A percentile compares a stretch with the other conserved stretches of the same genome.
These are phyloP conservation scores for Danio rerio DNA, from an alignment of 2,113 vertebrate genomes.

Conservation along the genomic window GRCz12tu NC_133180.1:20293001-20293500, in stretches of 20 bases:
- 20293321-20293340: slow-evolving; percentile 11
- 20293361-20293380: not conserved
- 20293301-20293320: not conserved
- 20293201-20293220: slow-evolving; percentile 37
- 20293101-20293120: too few relatives aligned
- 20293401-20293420: slow-evolving; percentile 13
- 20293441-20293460: slow-evolving; percentile 24
- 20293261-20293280: slow-evolving; percentile 21
- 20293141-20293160: not conserved
- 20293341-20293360: not conserved
- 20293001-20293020: too few relatives aligned
- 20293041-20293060: too few relatives aligned
- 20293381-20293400: slow-evolving; percentile 19
- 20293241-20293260: slow-evolving; percentile 18
- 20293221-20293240: slow-evolving; percentile 48
- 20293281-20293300: slow-evolving; percentile 21
- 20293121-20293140: not conserved
- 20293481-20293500: slow-evolving; percentile 16
- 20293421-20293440: slow-evolving; percentile 18
- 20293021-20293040: too few relatives aligned
- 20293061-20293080: too few relatives aligned
- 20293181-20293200: slow-evolving; percentile 36
- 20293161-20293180: slow-evolving; percentile 38
- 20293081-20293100: too few relatives aligned
- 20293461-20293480: not conserved